Base-by-base conservation (phyloP, 2,797 vertebrate species). In the Oreonectes daqikongensis region DNA sequence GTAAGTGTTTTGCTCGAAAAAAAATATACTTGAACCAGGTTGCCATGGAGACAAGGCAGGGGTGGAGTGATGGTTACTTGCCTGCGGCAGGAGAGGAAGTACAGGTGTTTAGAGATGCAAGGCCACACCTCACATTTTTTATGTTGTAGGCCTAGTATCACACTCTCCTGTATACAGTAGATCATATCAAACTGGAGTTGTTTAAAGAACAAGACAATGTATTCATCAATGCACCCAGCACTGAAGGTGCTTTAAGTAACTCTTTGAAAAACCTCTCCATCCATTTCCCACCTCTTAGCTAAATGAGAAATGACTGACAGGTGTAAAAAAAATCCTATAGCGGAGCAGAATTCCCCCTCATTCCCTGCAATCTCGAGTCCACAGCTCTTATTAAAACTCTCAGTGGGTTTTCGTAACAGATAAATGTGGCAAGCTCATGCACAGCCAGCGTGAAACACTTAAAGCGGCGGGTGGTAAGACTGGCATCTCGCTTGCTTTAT, bases 391-490 rank as follows among this genome's bases (percentile, higher is more conserved):
- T 68, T 57, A 78, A 75, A 78, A 70, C 83, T 85, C 75, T 68
- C 66, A 75, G 74, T 32, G 74, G 82, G 71, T 55, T 64, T 80
- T 78, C 74, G 79, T 79, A 78, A 70, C 9, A 14, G 68, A 69
- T 18, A 24, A 75, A 77, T 83, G 74, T 78, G 78, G 65, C 82
- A 85, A 83, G 78, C 82, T 59, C 71, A 63, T 61, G 77, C 76
- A 83, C 82, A 86, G 77, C 75, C 69, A 84, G 84, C 73, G 81
- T 83, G 75, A 91, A 86, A 53, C 73, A 79, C 81, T 89, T 87
- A 75, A 86, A 88, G 35, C 88, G 84, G 79, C 74, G 78, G 84
- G 84, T 70, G 77, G 82, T 74, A 28, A 79, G 55, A 59, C 78
- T 79, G 80, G 82, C 84, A 84, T 83, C 81, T 82, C 69, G 46